phyloP scores from a whole-genome alignment of 2,113 vertebrate genomes.

The Cavia porcellus region DNA sequence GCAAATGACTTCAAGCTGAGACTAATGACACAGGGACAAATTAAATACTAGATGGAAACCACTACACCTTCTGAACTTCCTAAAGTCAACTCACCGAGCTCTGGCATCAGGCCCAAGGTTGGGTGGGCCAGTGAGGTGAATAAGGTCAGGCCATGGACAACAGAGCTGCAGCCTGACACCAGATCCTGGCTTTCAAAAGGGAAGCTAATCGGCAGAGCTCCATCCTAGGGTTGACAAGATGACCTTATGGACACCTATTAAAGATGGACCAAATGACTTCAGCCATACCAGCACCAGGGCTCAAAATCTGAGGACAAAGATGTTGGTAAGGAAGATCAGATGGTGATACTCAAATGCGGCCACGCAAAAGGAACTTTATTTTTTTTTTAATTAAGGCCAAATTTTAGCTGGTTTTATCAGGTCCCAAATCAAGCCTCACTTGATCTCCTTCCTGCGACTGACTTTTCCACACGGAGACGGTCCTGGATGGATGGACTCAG shows the following conservation, averaged over 20 bases:
- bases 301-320: constrained; percentile 73
- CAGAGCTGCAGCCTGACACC: neutral
- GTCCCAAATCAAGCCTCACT: neutral
- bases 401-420: neutral
- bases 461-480: neutral
- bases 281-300: neutral
- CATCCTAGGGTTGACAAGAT: neutral
- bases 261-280: neutral
- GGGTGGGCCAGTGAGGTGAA: neutral
- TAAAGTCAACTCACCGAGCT: neutral
- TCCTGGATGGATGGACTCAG: neutral
- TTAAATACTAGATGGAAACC: constrained; percentile 50
- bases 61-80: constrained; percentile 3
- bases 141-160: neutral
- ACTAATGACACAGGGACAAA: constrained; percentile 64
- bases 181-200: neutral
- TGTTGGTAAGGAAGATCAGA: constrained; percentile 78
- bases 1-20: constrained; percentile 85
- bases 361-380: neutral
- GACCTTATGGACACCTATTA: neutral
- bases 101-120: neutral
- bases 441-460: neutral
- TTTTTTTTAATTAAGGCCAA: neutral
- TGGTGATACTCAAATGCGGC: neutral
- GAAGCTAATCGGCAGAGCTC: neutral